Percentiles rank a stretch among this genome's conserved stretches.
phyloP scores from a whole-genome alignment of 2,797 vertebrate species.

The Myripristis murdjan region DNA sequence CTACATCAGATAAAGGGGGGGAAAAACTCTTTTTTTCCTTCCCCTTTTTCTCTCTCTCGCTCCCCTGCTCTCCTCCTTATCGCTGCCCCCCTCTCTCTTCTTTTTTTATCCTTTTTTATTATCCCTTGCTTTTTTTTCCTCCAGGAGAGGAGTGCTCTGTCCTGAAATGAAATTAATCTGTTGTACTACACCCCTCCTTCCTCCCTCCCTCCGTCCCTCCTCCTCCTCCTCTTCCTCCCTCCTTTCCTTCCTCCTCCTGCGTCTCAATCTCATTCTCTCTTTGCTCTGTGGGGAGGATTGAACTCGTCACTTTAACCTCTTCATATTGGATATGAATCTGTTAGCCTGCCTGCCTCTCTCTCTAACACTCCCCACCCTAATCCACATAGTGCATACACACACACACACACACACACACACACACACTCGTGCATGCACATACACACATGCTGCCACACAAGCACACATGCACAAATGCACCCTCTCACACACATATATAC shows the following conservation, averaged over 20 bases:
- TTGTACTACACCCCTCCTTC: slow-evolving; percentile 73
- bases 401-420: slow-evolving; percentile 47
- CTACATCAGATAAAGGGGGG: slow-evolving; percentile 76
- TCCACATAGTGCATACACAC: slow-evolving; percentile 54
- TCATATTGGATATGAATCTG: slow-evolving; percentile 84
- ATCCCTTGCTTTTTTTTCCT: slow-evolving; percentile 63
- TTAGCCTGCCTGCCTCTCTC: slow-evolving; percentile 73
- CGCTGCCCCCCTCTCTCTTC: slow-evolving; percentile 39
- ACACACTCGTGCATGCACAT: neutral
- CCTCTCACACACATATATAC: slow-evolving; percentile 23
- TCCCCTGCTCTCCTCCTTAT: slow-evolving; percentile 64
- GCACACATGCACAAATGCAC: slow-evolving; percentile 2
- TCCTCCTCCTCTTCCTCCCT: slow-evolving; percentile 40
- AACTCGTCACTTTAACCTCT: slow-evolving; percentile 82
- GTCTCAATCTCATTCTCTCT: slow-evolving; percentile 76
- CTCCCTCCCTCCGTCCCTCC: slow-evolving; percentile 19
- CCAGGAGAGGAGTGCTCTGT: slow-evolving; percentile 70
- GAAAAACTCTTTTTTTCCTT: slow-evolving; percentile 35
- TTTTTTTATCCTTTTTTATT: slow-evolving; percentile 76
- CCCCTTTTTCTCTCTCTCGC: slow-evolving; percentile 20
- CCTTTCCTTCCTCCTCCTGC: slow-evolving; percentile 41
- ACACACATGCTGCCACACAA: slow-evolving; percentile 26
- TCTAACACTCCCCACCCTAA: slow-evolving; percentile 64
- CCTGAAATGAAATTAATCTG: slow-evolving; percentile 86
- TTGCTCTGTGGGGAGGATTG: slow-evolving; percentile 76